A percentile compares a stretch with the other conserved stretches of the same genome.
Conservation (phyloP, 2,888 invertebrate species). For the Dilophus febrilis region DNA sequence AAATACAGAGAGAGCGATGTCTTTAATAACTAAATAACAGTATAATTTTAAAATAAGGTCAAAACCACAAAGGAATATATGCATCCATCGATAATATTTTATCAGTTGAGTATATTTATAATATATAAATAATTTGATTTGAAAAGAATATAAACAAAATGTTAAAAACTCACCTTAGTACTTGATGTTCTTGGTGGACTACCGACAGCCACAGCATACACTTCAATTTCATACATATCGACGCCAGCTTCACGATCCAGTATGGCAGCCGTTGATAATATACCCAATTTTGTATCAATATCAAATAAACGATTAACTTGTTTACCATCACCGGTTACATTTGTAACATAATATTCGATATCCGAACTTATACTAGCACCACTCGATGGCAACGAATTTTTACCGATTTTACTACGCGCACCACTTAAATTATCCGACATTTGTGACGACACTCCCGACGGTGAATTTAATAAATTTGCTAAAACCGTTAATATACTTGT, state of each 20-base stretch:
- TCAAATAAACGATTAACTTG: constrained; percentile 82
- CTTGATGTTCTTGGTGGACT: constrained; percentile 55
- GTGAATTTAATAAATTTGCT: constrained; percentile 40
- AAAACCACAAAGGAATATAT: not conserved
- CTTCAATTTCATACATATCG: constrained; percentile 66
- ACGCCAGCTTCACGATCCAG: constrained; percentile 72
- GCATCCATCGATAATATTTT: no score
- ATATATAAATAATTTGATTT: no score
- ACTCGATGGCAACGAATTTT: no score
- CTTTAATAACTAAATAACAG: no score
- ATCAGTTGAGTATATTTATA: no score
- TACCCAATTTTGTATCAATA: constrained; percentile 75
- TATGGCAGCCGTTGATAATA: constrained; percentile 67
- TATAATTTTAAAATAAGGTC: not conserved
- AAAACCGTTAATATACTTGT: constrained; percentile 68
- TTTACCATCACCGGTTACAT: constrained; percentile 54
- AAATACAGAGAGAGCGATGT: not conserved
- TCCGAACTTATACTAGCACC: constrained; percentile 29
- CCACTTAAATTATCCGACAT: no score
- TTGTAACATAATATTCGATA: constrained; percentile 82
- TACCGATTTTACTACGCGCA: no score
- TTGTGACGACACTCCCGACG: no score
- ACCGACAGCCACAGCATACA: constrained; percentile 64
- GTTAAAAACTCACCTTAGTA: constrained; percentile 56
- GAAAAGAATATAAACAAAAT: constrained; percentile 12